Evolutionary conservation across 2,113 vertebrate genomes (phyloP), one percentile per base, ranked within the genome.

Genomic region (Onychostruthus taczanowskii): DNA sequence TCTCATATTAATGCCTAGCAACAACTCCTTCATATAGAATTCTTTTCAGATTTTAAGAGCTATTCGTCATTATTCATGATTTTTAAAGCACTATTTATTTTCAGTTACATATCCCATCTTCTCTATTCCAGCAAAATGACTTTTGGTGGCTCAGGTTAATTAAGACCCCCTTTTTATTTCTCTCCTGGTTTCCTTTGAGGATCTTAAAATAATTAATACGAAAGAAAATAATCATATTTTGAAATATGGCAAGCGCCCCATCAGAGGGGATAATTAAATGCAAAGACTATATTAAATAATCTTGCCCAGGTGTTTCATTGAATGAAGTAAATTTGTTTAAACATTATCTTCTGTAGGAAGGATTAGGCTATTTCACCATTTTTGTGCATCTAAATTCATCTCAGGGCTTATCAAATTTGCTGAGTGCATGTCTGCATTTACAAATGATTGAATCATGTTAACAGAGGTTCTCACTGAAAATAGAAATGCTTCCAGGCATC

Each of bases 311-410:
- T 97, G 91, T 95, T 91, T 92, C 69, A 58, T 0, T 92, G 81
- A 94, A 94, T 90, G 56, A 87, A 93, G 77, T 74, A 91, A 83
- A 95, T 96, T 97, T 97, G 88, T 91, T 92, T 96, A 96, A 97
- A 95, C 37, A 92, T 94, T 82, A 58, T 93, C 24, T 53, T 75
- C 61, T 82, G 68, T 59, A 74, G 61, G 53, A 95, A 84, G 90
- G 84, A 96, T 97, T 97, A 96, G 62, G 30, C 67, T 91, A 58
- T 72, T 80, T 79, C 72, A 79, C 55, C 50, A 55, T 84, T 69
- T 95, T 90, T 96, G 91, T 95, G 90, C 73, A 73, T 87, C 75
- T 95, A 94, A 95, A 97, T 97, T 95, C 64, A 95, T 92, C 59
- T 86, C 37, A 41, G 81, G 61, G 67, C 52, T 97, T 95, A 97